Base-by-base conservation (phyloP, 2,797 vertebrate genomes). In the Macrochelys suwanniensis region DNA sequence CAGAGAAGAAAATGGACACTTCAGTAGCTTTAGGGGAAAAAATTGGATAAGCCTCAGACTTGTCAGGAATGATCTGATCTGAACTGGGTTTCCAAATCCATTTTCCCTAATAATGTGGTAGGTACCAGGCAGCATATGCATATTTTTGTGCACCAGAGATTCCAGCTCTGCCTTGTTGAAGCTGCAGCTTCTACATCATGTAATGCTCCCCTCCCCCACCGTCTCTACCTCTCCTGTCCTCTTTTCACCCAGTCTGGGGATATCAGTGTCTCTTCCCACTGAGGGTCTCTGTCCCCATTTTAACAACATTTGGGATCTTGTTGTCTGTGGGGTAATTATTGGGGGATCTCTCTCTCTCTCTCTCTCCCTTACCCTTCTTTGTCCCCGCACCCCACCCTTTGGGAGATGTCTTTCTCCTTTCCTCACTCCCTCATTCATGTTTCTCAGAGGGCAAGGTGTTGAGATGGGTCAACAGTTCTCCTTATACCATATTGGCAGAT, bases 391-490 rank as follows among this genome's bases (percentile, higher is more conserved):
- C 86, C 93, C 49, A 16, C 65, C 49, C 57, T 85, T 85, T 68
- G 23, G 47, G 94, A 92, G 71, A 89, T 3, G 13, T 26, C 53
- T 90, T 96, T 96, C 17, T 21, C n/a, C n/a, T 94, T 91, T 94
- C 88, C 78, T 26, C 42, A 80, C 49, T 86, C 15, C 4, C 65
- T 84, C 78, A 90, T 90, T 56, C 80, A n/a, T 33, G 16, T 68
- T n/a, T 86, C 91, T 83, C 57, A 54, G 92, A 93, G 49, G 87
- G 25, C 25, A 76, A 76, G 7, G 25, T 76, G 45, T 47, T 45
- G 25, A 74, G 25, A 28, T 28, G 45, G 15, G 25, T 95, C 96
- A 92, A 92, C 97, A 93, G 92, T 84, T 94, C 42, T 94, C 92
- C 76, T 71, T 94, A 59, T 1, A 47, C 33, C 51, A 3, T 76